Base-by-base conservation (phyloP, 2,113 vertebrate species). In the Tachysurus vachellii region DNA sequence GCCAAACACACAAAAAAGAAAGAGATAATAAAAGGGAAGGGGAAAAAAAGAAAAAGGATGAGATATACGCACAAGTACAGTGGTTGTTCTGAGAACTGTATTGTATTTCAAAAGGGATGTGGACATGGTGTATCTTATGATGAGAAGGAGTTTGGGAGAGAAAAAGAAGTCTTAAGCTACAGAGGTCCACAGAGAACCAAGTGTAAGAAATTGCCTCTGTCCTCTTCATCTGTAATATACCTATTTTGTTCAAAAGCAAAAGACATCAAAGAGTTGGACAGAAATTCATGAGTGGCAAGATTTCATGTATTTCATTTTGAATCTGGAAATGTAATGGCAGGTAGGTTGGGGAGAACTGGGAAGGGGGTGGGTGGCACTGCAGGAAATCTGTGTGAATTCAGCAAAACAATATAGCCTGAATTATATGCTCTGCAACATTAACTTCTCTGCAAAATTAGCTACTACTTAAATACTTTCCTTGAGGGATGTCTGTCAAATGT, bases 201-300 rank as follows among this genome's bases (percentile, higher is more conserved):
- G 83, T 85, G 68, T 88, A 86, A 93, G 91, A 93, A 93, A 93
- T 89, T 89, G 91, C 91, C 88, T 92, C 91, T 92, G 88, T 91
- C 91, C 92, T 92, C 91, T 94, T 94, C 92, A 91, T 93, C 92
- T 93, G 90, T 93, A 93, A 93, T 94, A 93, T 92, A 90, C 91
- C 93, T 95, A 94, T 94, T 94, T 93, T 92, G 93, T 94, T 94
- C 92, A 94, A 94, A 95, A 94, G 94, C 90, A 94, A 91, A 93
- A 88, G 91, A 93, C 93, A 93, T 95, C 94, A 95, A 95, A 95
- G 91, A 86, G 73, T 36, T 82, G 83, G 90, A 90, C 89, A 44
- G 89, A 93, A 93, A 94, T 93, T 93, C 92, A 93, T 90, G 92
- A 94, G 93, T 92, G 87, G 90, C 89, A 86, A 89, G 88, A 91